Conservation (phyloP, 2,888 invertebrate species). For the Microctonus brassicae region DNA sequence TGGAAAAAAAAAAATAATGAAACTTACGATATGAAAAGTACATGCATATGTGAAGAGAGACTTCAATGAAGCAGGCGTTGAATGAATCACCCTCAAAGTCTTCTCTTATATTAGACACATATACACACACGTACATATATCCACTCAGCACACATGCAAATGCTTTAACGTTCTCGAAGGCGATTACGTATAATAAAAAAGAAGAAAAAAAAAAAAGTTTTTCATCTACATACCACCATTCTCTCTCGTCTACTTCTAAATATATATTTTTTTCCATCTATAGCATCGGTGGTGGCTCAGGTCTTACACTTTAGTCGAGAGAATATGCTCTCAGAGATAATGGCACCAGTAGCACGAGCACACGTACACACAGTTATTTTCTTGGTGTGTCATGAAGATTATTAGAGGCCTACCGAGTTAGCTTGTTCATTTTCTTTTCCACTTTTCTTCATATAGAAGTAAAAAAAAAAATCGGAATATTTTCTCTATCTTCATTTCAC, state of each 20-base stretch:
- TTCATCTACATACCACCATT: conserved; percentile 18
- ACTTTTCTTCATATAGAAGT: not conserved
- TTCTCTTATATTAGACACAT: not conserved
- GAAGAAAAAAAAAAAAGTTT: conserved; percentile 27
- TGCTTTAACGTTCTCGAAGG: conserved; percentile 38
- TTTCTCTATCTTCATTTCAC: not conserved
- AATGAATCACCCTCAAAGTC: not conserved
- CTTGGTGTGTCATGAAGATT: conserved; percentile 44
- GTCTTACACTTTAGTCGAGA: conserved; percentile 46
- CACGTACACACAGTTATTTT: conserved; percentile 21
- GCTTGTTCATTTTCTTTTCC: conserved; percentile 24
- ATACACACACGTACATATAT: too few species aligned
- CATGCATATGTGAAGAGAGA: not conserved
- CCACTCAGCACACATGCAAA: conserved; percentile 4
- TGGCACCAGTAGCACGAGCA: conserved; percentile 35
- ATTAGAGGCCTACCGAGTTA: conserved; percentile 41
- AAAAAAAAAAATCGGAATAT: not conserved
- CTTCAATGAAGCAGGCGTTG: not conserved
- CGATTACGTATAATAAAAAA: conserved; percentile 27
- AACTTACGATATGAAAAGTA: not conserved
- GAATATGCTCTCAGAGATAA: conserved; percentile 60
- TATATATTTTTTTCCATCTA: too few species aligned
- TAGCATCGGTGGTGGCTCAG: not conserved
- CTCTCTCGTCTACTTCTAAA: too few species aligned
- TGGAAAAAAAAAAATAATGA: not conserved